A percentile compares a stretch with the other conserved stretches of the same genome.
Conservation (phyloP, 1,140 invertebrate species). For the Leptinotarsa texana region DNA sequence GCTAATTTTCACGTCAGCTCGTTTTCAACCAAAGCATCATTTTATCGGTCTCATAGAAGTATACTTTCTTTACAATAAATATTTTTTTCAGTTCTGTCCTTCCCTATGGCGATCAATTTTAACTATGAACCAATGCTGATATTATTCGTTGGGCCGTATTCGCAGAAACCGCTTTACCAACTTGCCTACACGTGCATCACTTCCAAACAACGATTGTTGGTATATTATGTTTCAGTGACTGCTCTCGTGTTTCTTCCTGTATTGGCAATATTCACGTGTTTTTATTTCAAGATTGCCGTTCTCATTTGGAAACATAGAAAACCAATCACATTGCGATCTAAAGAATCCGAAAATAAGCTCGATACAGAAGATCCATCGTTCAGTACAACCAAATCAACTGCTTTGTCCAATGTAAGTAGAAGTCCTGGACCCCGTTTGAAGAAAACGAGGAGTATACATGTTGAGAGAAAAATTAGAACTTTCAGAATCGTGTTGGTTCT, state of each 20-base stretch:
- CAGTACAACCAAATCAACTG: slow-evolving; percentile 17
- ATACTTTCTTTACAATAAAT: background rate
- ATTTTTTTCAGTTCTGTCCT: slow-evolving; percentile 46
- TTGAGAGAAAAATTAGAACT: slow-evolving; percentile 59
- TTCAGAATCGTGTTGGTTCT: slow-evolving; percentile 60
- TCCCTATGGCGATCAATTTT: slow-evolving; percentile 45
- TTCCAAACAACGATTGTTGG: slow-evolving; percentile 52
- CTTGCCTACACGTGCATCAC: slow-evolving; percentile 46
- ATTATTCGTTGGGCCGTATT: slow-evolving; percentile 29
- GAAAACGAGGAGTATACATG: slow-evolving; percentile 43
- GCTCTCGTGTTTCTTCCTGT: slow-evolving; percentile 61
- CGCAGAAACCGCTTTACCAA: slow-evolving; percentile 18
- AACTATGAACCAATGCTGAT: slow-evolving; percentile 34
- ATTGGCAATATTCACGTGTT: slow-evolving; percentile 58
- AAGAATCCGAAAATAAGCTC: slow-evolving; percentile 3
- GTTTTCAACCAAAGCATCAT: no score
- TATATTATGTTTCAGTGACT: slow-evolving; percentile 54
- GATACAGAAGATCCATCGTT: slow-evolving; percentile 14
- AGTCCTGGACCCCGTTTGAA: slow-evolving; percentile 27
- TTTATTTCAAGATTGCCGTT: slow-evolving; percentile 60
- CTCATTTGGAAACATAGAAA: slow-evolving; percentile 57
- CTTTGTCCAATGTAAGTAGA: slow-evolving; percentile 16
- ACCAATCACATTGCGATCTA: slow-evolving; percentile 32
- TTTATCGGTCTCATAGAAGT: no score
- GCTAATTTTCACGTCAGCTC: no score